Evolutionary conservation across 2,888 invertebrate genomes (phyloP).

Genomic region (Parnassius glacialis): DNA sequence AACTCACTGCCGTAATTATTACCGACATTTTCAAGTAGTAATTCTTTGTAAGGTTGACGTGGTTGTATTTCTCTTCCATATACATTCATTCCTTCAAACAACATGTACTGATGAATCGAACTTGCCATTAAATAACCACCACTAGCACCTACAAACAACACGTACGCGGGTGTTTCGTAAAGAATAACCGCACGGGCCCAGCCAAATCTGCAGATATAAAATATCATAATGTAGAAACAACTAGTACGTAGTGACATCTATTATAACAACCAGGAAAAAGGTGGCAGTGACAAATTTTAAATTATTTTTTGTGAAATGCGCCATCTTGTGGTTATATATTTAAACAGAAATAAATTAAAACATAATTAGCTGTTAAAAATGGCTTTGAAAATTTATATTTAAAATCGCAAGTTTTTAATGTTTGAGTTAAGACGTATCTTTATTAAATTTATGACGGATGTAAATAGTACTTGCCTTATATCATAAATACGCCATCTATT

Average conservation of each 20-base stretch:
- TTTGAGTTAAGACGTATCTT: too few relatives aligned
- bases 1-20: slow-evolving; percentile 80
- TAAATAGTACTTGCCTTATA: too few relatives aligned
- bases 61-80: slow-evolving; percentile 60
- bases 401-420: too few relatives aligned
- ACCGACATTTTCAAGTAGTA: slow-evolving; percentile 72
- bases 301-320: slow-evolving; percentile 22
- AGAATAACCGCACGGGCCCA: slow-evolving; percentile 88
- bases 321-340: slow-evolving; percentile 29
- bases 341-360: too few relatives aligned
- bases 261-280: slow-evolving; percentile 26
- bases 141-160: slow-evolving; percentile 83
- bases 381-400: too few relatives aligned
- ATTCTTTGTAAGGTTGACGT: slow-evolving; percentile 69
- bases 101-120: slow-evolving; percentile 83
- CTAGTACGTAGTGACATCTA: slow-evolving; percentile 45
- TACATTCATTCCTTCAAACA: slow-evolving; percentile 49
- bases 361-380: too few relatives aligned
- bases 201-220: slow-evolving; percentile 77
- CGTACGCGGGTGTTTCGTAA: slow-evolving; percentile 87
- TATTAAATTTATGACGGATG: too few relatives aligned
- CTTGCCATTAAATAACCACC: slow-evolving; percentile 90
- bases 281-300: not conserved
- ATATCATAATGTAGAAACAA: not conserved
- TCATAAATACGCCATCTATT: too few relatives aligned